Evolutionary conservation across 2,888 invertebrate species (phyloP), one percentile per base, ranked within the genome.

Genomic region (Aporophyla lueneburgensis): DNA sequence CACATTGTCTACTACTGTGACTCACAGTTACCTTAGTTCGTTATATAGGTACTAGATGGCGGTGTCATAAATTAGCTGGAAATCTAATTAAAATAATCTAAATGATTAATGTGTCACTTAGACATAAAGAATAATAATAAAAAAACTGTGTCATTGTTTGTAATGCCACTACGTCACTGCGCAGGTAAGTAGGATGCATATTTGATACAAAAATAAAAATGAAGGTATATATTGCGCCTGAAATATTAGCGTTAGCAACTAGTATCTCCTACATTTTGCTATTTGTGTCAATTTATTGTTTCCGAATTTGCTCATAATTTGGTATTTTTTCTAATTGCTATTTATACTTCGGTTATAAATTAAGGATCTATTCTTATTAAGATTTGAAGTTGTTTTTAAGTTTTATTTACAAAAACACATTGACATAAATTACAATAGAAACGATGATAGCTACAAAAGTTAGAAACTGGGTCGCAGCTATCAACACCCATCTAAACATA

Each of bases 161-260:
- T 2, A 49, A 19, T 56, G 16, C 9, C 21, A 3, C 12, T 40
- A 2, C 9, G 10, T 33, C 3, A 33, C 14, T 16, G 46, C 5
- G 3, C 5, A 9, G 19, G 9, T 0, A 40, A 1, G 1, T 27
- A 33, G 4, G 10, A 4, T 2, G 3, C 12, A 12, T 19, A n/a
- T 19, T 40, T 24, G 4, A 19, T 2, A 7, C 0, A 12, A 12
- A 19, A 4, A 43, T 5, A 14, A 24, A 68, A 33, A 33, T 1
- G 19, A 51, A 19, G 54, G 12, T 33, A 16, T 43, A 51, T 43
- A 5, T 14, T 46, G 21, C 24, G 58, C 79, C 58, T 71, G 7
- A 24, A 21, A 14, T 16, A 33, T 71, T 33, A n/a, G 27, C 7
- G 14, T 5, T 56, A 40, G 78, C 78, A 78, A 78, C 21, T 12